Conservation (phyloP, 2,113 vertebrate genomes). For the Anseranas semipalmata region DNA sequence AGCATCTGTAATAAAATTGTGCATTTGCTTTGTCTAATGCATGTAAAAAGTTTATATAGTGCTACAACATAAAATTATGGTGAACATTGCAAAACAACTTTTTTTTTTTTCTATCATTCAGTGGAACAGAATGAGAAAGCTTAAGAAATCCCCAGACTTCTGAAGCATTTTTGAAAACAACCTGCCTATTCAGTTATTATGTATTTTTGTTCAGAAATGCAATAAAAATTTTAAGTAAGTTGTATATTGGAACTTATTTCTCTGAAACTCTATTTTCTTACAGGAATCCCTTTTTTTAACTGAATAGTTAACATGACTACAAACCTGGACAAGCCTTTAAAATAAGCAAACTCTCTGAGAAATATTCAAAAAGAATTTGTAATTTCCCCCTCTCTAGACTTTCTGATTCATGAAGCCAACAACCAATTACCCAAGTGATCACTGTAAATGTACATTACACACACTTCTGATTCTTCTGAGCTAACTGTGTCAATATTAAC, state of each 20-base stretch:
- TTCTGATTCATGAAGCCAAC: conserved; percentile 56
- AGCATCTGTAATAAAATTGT: not conserved
- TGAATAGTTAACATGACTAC: not conserved
- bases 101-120: not conserved
- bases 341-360: conserved; percentile 3
- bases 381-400: not conserved
- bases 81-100: not conserved
- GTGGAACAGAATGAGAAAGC: not conserved
- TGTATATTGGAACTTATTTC: not conserved
- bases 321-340: not conserved
- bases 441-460: conserved; percentile 41
- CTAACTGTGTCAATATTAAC: conserved; percentile 90
- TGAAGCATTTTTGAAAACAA: not conserved
- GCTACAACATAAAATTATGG: not conserved
- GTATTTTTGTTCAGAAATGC: not conserved
- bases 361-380: conserved; percentile 10
- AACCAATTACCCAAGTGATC: conserved; percentile 59
- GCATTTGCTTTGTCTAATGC: not conserved
- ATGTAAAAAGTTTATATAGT: not conserved
- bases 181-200: not conserved
- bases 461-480: conserved; percentile 65
- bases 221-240: not conserved
- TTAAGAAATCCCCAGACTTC: not conserved
- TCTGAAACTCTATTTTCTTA: not conserved
- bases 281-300: not conserved